Percentiles rank a stretch among this genome's conserved stretches.
Evolutionary conservation across 2,888 invertebrate species (phyloP).

Genomic region (Dynastes grantii): DNA sequence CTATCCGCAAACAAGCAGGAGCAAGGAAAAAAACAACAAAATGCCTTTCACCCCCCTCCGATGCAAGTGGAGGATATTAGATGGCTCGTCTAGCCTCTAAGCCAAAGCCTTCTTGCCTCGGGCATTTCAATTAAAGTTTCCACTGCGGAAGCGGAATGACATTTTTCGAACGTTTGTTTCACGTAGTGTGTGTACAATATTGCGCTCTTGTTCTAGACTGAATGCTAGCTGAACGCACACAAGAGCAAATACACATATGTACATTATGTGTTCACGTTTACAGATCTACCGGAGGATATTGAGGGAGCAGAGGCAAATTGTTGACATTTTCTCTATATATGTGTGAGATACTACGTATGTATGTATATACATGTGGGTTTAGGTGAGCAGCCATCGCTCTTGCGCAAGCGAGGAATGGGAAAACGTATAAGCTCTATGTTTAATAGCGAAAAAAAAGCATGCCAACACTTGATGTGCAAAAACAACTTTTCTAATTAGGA

Average conservation of each 20-base stretch:
- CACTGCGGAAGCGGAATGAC: constrained; percentile 58
- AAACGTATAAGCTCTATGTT: constrained; percentile 23
- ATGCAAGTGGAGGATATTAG: not conserved
- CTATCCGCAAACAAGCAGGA: not conserved
- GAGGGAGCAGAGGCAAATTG: constrained; percentile 12
- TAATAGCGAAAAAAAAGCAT: constrained; percentile 26
- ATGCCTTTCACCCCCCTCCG: not conserved
- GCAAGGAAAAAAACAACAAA: constrained; percentile 1
- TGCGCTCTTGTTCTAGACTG: constrained; percentile 3
- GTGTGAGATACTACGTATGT: not conserved
- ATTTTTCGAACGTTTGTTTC: constrained; percentile 62
- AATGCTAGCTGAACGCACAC: not conserved
- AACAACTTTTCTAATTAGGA: constrained; percentile 43
- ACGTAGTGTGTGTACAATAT: constrained; percentile 16
- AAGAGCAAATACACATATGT: not conserved
- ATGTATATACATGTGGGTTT: not conserved
- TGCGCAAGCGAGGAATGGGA: constrained; percentile 16
- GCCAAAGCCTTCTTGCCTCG: constrained; percentile 55
- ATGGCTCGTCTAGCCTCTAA: constrained; percentile 13
- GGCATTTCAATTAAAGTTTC: constrained; percentile 67
- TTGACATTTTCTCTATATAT: constrained; percentile 14
- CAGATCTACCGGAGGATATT: constrained; percentile 10
- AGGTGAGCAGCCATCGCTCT: not conserved
- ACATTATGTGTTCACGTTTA: not conserved
- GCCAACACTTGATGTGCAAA: constrained; percentile 35